Evolutionary conservation across 2,113 vertebrate genomes (phyloP).

Genomic region (Datnioides undecimradiatus): DNA sequence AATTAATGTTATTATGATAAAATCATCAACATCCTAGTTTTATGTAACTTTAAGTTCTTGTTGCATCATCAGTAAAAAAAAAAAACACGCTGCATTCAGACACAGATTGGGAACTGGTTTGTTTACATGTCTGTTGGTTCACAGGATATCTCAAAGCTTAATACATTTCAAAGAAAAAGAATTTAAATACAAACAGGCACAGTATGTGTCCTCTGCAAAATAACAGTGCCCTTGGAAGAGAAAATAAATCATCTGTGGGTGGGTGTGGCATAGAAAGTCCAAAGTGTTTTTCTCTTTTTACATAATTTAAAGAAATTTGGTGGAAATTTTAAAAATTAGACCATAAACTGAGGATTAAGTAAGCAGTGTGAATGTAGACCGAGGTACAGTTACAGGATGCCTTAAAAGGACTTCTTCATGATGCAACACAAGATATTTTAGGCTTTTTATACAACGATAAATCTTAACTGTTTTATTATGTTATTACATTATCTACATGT

Average conservation of each 20-base stretch:
- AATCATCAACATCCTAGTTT: background rate
- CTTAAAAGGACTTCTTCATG: background rate
- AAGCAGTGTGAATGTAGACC: background rate
- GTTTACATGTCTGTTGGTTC: background rate
- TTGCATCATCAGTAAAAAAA: background rate
- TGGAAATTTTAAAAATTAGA: background rate
- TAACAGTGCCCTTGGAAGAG: background rate
- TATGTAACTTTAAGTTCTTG: background rate
- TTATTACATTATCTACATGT: background rate
- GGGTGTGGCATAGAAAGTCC: background rate
- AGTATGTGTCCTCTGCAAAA: background rate
- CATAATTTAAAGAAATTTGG: background rate
- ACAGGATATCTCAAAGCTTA: background rate
- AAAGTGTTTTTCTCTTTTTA: background rate
- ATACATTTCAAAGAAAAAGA: background rate
- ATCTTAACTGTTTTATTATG: background rate
- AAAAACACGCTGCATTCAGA: constrained; percentile 1
- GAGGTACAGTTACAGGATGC: background rate
- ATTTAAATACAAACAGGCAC: background rate
- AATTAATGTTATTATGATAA: background rate
- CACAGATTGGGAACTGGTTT: background rate
- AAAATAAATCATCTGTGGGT: background rate
- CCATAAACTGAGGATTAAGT: background rate
- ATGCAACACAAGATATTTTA: background rate
- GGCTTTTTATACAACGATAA: background rate